Base-by-base conservation (phyloP, 1,140 invertebrate species). In the Trypoxylus dichotomus region DNA sequence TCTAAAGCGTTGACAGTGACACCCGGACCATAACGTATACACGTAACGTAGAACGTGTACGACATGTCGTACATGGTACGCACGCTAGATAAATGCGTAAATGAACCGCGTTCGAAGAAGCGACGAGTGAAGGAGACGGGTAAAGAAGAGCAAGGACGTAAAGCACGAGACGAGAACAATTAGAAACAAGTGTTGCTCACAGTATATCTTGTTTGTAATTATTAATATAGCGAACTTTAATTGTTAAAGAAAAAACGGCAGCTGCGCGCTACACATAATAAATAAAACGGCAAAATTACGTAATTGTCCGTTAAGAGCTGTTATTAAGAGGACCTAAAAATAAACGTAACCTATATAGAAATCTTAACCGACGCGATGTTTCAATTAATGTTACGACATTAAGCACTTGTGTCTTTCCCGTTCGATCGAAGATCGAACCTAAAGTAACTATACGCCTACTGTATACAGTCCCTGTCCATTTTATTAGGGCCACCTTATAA, bases 171-270 rank as follows among this genome's bases (percentile, higher is more conserved):
- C 43, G 37, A 37, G 27, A 37, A 75, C 80, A 83, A 84, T 84
- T 84, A 83, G 82, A 80, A 79, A 79, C 83, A 83, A 83, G 82
- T 83, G 82, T 83, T 81, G 83, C 83, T 81, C 81, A 81, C 81
- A 79, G 80, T 76, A 81, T 79, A 77, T 81, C 81, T 60, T 74
- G 79, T 83, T 60, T 74, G 79, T 83, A 85, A 85, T 85, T 83
- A 83, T 78, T 83, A 80, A 83, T 83, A 80, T 83, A 82, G 82
- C 84, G 79, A 83, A 83, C 78, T 84, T 83, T 84, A 85, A 85
- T 85, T 85, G 84, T 83, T 83, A 80, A 85, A n/a, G n/a, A n/a
- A n/a, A 85, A 84, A 85, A 83, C 83, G 81, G 79, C 84, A 85
- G 84, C 84, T 85, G 84, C 81, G 84, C 81, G 77, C 82, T 80